Evolutionary conservation across 2,888 invertebrate species (phyloP), one percentile per base, ranked within the genome.

Genomic region (Holacanthella duospinosa): DNA sequence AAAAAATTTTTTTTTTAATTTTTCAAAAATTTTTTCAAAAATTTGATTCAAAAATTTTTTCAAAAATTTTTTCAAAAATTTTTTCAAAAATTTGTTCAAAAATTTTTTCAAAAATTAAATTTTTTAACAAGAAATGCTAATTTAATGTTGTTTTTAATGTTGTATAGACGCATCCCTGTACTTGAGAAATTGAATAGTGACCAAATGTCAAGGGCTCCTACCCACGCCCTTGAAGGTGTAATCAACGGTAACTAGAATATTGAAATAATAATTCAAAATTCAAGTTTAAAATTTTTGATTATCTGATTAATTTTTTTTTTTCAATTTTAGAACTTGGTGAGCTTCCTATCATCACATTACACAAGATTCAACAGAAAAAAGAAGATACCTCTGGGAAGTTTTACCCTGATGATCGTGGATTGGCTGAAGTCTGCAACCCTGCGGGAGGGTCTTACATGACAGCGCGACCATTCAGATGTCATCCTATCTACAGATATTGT

Each of bases 371-470:
- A 12, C 68, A 71, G 48, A 70, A 67, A 57, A 25, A 64, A 48
- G 71, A 71, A 59, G 66, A 69, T 43, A 60, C 44, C 25, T 69
- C 68, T 0, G 71, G 70, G 21, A 66, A 63, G 44, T 71, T 67
- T 57, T 71, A 67, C 59, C 70, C 71, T 2, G 68, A 66, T 43
- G 71, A 71, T 48, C 60, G 69, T 29, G 71, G 71, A n/a, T 57
- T 71, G 27, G 71, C 71, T 2, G 48, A 69, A 57, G 71, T 71
- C 9, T 71, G 71, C 29, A 69, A 71, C 66, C 72, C 72, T 9
- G 27, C 63, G n/a, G 70, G 69, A 25, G 61, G 69, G 28, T 69
- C 69, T 48, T 72, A 69, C 59, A 54, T 71, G 27, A 72, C 70
- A 12, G 70, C 72, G 0, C 55, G 69, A 36, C 72, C 72, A 24